A percentile compares a stretch with the other conserved stretches of the same genome.
phyloP scores from a whole-genome alignment of 2,888 invertebrate species.

The Phanerotoma sp. region DNA sequence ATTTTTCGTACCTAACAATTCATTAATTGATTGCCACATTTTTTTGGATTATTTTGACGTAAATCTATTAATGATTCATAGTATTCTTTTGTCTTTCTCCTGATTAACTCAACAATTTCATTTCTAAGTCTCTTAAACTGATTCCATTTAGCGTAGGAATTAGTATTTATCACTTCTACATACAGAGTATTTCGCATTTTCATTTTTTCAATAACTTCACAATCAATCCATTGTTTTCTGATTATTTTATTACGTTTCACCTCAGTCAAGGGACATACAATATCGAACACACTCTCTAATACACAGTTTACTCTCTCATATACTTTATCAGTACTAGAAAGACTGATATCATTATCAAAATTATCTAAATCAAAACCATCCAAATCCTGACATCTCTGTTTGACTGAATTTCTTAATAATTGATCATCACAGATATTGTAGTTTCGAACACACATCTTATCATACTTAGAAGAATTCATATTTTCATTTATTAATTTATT shows the following conservation, averaged over 20 bases:
- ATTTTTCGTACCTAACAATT: too few relatives aligned
- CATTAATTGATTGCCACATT: not conserved
- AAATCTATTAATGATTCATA: not conserved
- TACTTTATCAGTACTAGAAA: too few relatives aligned
- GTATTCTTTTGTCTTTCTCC: not conserved
- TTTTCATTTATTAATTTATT: too few relatives aligned
- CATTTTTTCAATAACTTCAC: not conserved
- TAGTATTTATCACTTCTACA: not conserved
- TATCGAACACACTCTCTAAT: not conserved
- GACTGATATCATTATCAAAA: too few relatives aligned
- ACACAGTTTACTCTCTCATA: too few relatives aligned
- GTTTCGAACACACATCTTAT: not conserved
- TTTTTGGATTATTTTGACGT: not conserved
- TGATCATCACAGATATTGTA: too few relatives aligned
- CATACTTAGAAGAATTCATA: not conserved
- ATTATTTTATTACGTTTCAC: not conserved
- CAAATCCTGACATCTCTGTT: too few relatives aligned
- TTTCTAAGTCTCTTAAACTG: not conserved
- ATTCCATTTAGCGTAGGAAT: not conserved
- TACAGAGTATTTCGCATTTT: conserved; percentile 1
- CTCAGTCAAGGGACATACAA: not conserved
- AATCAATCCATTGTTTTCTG: not conserved
- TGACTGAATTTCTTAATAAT: too few relatives aligned
- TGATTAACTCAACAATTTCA: not conserved
- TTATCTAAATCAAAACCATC: too few relatives aligned